Conservation (phyloP, 2,113 vertebrate genomes). For the Bambusicola thoracicus region DNA sequence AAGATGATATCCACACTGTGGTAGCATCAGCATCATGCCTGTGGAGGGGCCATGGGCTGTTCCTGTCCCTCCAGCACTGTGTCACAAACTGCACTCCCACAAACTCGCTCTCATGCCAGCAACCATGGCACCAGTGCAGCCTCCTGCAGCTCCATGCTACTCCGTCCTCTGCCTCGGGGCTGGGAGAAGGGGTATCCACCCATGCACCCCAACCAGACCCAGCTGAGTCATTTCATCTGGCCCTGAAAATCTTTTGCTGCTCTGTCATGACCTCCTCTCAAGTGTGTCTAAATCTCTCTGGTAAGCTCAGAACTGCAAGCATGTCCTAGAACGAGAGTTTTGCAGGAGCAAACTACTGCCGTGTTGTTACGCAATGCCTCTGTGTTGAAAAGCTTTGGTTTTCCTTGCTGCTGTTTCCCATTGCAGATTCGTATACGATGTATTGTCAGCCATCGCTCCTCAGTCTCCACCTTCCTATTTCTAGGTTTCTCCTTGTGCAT, state of each 20-base stretch:
- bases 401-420: slow-evolving; percentile 68
- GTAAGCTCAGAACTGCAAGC: slow-evolving; percentile 41
- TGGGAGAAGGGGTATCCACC: neutral
- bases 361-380: slow-evolving; percentile 57
- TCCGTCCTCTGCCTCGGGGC: neutral
- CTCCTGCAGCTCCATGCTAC: slow-evolving; percentile 58
- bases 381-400: slow-evolving; percentile 71
- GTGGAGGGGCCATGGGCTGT: neutral
- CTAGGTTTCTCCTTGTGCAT: slow-evolving; percentile 72
- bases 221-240: slow-evolving; percentile 35
- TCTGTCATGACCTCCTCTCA: slow-evolving; percentile 45
- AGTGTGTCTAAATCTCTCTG: slow-evolving; percentile 36
- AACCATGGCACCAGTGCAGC: slow-evolving; percentile 42
- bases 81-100: slow-evolving; percentile 70
- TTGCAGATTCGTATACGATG: slow-evolving; percentile 66
- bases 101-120: slow-evolving; percentile 55
- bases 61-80: slow-evolving; percentile 50
- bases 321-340: slow-evolving; percentile 14
- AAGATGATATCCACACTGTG: neutral
- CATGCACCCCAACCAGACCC: neutral
- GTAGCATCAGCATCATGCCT: slow-evolving; percentile 4
- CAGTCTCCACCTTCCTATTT: slow-evolving; percentile 70
- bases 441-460: slow-evolving; percentile 71
- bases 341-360: slow-evolving; percentile 30
- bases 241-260: neutral